Percentiles rank a stretch among this genome's conserved stretches.
phyloP scores from a whole-genome alignment of 2,888 invertebrate genomes.

The Timema podura region DNA sequence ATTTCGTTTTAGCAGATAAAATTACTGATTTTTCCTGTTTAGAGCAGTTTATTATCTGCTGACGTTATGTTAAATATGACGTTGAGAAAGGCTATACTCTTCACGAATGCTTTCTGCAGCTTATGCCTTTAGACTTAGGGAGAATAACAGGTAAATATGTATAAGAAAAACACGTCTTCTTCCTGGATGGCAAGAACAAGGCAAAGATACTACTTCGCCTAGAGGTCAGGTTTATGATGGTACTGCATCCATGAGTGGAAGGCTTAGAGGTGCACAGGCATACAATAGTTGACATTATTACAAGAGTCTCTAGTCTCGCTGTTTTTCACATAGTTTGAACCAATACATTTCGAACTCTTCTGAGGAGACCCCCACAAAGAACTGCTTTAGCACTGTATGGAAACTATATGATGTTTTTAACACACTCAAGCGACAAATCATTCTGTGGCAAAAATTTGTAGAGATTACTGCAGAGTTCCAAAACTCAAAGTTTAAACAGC shows the following conservation, averaged over 20 bases:
- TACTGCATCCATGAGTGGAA: background rate
- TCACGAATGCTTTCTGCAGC: background rate
- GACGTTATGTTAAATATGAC: background rate
- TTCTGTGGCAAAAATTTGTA: background rate
- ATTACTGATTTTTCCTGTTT: background rate
- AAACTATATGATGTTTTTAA: background rate
- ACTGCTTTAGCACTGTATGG: background rate
- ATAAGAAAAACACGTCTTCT: slow-evolving; percentile 4
- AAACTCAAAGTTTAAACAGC: background rate
- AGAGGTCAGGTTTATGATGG: background rate
- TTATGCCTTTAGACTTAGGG: background rate
- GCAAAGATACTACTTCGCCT: background rate
- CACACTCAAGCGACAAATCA: slow-evolving; percentile 3
- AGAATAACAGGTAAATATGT: background rate
- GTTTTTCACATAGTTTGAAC: background rate
- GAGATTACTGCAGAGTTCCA: background rate
- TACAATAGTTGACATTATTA: background rate
- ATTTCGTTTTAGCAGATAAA: slow-evolving; percentile 9
- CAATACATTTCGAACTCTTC: background rate
- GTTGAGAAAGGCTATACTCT: background rate
- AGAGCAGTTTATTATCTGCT: background rate
- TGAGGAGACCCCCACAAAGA: background rate
- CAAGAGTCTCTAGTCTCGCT: background rate
- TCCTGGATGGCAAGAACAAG: background rate
- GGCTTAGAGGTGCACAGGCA: background rate